Base-by-base conservation (phyloP, 2,888 invertebrate species). In the Spatulosminthurus flaviceps region DNA sequence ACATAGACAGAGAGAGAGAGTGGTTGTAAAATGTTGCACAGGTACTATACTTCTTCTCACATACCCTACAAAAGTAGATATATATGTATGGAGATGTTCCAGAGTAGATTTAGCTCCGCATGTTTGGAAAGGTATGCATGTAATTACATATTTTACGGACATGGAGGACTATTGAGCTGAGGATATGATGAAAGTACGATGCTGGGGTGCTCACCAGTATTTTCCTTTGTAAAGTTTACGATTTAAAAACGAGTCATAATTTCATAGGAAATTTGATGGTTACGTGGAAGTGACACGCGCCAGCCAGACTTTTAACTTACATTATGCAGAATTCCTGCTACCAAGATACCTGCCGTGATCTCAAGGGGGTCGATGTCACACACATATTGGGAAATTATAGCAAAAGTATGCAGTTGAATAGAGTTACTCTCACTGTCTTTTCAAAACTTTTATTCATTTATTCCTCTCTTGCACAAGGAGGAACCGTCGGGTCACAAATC, bases 361-460 rank as follows among this genome's bases (percentile, higher is more conserved):
- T 83, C 81, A 83, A 83, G 84, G 84, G 84, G 83, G 83, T 81
- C 82, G 81, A 81, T 84, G 84, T 84, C 84, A 84, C 83, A 82
- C 81, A 81, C 82, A 78, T 29, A 64, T 51, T 51, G 29, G 41
- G 34, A 29, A 64, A 28, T 41, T 34, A 72, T 51, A 51, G 70
- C 60, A 61, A 34, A 71, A n/a, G 16, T 51, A 51, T 51, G 51
- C n/a, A n/a, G 51, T 13, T 7, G 13, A 41, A 13, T 9, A 7
- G 51, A n/a, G n/a, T 5, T 13, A 51, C 51, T 51, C 51, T 51
- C 51, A 51, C 51, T 51, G 16, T 51, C 16, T 51, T 51, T 19
- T 11, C 2, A 51, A 13, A 19, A 51, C 1, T 2, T 19, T n/a
- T 51, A 51, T 51, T n/a, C n/a, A 19, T 51, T 51, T 51, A n/a